Evolutionary conservation across 2,113 vertebrate genomes (phyloP).

Genomic region (Percopsis transmontana): DNA sequence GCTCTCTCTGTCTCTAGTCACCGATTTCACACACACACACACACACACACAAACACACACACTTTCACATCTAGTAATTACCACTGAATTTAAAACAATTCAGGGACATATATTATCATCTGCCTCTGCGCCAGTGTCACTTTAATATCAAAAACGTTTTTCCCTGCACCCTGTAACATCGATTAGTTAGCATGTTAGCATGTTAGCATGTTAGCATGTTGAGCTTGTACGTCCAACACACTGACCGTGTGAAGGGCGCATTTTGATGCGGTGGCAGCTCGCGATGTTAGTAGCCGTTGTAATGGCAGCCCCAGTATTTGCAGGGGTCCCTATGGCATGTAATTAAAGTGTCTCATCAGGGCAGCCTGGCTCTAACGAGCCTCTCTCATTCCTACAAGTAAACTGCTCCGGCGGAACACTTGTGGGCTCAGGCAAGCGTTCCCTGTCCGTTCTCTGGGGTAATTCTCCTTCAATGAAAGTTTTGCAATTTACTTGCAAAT

Average conservation of each 20-base stretch:
- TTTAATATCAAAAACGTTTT: too few relatives aligned
- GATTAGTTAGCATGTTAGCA: too few relatives aligned
- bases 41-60: neutral
- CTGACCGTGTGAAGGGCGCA: slow-evolving; percentile 19
- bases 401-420: slow-evolving; percentile 54
- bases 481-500: slow-evolving; percentile 61
- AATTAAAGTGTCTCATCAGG: slow-evolving; percentile 72
- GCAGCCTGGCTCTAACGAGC: slow-evolving; percentile 62
- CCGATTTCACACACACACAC: slow-evolving; percentile 26
- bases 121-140: too few relatives aligned
- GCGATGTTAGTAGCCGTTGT: slow-evolving; percentile 45
- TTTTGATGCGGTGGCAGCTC: slow-evolving; percentile 22
- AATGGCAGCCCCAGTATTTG: slow-evolving; percentile 49
- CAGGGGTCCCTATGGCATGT: slow-evolving; percentile 57
- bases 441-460: slow-evolving; percentile 42
- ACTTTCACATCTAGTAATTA: too few relatives aligned
- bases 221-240: too few relatives aligned
- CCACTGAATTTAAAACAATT: slow-evolving; percentile 1
- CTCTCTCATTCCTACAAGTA: slow-evolving; percentile 66
- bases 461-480: slow-evolving; percentile 55
- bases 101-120: too few relatives aligned
- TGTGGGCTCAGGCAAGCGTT: slow-evolving; percentile 44
- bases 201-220: too few relatives aligned
- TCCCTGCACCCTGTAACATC: too few relatives aligned
- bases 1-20: slow-evolving; percentile 36